A percentile compares a stretch with the other conserved stretches of the same genome.
Conservation (phyloP, 2,113 vertebrate species). For the Pristiophorus japonicus region DNA sequence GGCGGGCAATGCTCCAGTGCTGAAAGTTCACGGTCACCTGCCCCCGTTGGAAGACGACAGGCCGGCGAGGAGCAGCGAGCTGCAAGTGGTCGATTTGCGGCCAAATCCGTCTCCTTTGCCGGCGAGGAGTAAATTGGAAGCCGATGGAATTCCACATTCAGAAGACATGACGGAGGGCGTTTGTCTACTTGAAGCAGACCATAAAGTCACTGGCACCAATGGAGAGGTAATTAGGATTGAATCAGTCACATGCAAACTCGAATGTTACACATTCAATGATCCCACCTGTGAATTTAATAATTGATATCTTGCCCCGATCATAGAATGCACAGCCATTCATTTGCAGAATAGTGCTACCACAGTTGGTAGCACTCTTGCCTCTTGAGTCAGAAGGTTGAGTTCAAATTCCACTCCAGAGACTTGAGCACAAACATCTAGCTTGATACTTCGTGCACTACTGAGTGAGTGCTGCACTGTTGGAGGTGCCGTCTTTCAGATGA, state of each 20-base stretch:
- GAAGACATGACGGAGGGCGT: slow-evolving; percentile 43
- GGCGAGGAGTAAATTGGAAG: too few relatives aligned
- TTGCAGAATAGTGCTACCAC: background rate
- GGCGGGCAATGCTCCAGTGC: slow-evolving; percentile 35
- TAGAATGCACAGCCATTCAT: background rate
- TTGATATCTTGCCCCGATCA: background rate
- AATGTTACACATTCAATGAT: background rate
- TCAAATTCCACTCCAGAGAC: too few relatives aligned
- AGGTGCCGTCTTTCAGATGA: too few relatives aligned
- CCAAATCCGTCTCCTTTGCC: background rate
- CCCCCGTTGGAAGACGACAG: slow-evolving; percentile 34
- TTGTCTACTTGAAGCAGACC: background rate
- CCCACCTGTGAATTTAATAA: background rate
- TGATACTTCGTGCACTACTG: too few relatives aligned
- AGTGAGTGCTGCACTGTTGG: too few relatives aligned
- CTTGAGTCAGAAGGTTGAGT: too few relatives aligned
- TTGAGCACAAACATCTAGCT: too few relatives aligned
- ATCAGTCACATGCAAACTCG: background rate
- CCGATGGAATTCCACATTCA: slow-evolving; percentile 45
- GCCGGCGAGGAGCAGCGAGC: background rate
- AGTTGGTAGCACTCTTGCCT: too few relatives aligned
- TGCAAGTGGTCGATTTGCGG: background rate
- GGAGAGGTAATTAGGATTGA: slow-evolving; percentile 1
- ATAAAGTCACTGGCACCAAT: background rate
- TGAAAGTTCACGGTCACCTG: slow-evolving; percentile 44